A percentile compares a stretch with the other conserved stretches of the same genome.
phyloP scores from a whole-genome alignment of 2,888 invertebrate genomes.

The Meloe dianella region DNA sequence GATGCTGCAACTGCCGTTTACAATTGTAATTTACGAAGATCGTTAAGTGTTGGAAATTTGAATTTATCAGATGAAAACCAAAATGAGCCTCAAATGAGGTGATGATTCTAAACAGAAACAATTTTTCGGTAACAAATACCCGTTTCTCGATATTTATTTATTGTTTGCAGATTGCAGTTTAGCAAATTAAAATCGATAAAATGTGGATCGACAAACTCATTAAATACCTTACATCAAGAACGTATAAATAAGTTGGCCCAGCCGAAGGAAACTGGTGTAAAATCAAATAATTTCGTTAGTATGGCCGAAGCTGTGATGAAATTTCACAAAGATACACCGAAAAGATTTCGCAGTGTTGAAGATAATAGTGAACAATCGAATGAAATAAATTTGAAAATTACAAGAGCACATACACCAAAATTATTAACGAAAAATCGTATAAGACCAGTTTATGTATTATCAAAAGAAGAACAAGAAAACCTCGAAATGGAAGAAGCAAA shows the following conservation, averaged over 20 bases:
- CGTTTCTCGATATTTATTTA: background rate
- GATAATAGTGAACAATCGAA: conserved; percentile 1
- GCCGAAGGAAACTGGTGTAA: conserved; percentile 21
- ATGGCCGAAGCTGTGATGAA: conserved; percentile 63
- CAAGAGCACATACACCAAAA: conserved; percentile 64
- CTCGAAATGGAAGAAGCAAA: conserved; percentile 69
- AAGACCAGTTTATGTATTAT: conserved; percentile 63
- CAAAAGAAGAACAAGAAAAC: conserved; percentile 68
- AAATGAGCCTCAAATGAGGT: conserved; percentile 5
- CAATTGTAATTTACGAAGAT: conserved; percentile 27
- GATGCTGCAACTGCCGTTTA: background rate
- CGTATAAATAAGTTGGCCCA: conserved; percentile 40
- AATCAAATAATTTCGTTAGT: conserved; percentile 56
- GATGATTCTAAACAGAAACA: background rate
- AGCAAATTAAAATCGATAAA: background rate
- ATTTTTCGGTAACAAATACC: too few relatives aligned
- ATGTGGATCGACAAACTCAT: background rate
- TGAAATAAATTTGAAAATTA: conserved; percentile 38
- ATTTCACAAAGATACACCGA: conserved; percentile 64
- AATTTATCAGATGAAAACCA: conserved; percentile 10
- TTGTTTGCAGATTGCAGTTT: background rate
- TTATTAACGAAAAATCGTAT: conserved; percentile 64
- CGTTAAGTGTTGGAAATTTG: conserved; percentile 33
- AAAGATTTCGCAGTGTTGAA: conserved; percentile 58
- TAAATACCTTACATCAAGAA: conserved; percentile 30